Evolutionary conservation across 2,888 invertebrate species (phyloP).

Genomic region (Dascillus cervinus): DNA sequence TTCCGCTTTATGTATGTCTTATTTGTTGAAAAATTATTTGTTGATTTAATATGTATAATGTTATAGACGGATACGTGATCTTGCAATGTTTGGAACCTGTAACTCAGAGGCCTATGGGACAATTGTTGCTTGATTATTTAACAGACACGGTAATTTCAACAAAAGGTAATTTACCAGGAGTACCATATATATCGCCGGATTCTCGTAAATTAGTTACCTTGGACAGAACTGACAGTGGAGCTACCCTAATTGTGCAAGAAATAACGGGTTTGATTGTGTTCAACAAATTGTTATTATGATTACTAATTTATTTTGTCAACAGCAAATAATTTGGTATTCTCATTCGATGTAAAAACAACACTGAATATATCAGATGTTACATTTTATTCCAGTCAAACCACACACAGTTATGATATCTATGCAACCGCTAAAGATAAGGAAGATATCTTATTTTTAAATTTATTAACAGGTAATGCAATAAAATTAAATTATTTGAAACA

Average conservation of each 20-base stretch:
- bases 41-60: constrained; percentile 1
- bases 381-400: constrained; percentile 63
- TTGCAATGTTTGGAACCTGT: constrained; percentile 63
- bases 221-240: constrained; percentile 49
- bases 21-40: neutral
- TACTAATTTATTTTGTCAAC: too few species aligned
- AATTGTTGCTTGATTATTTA: constrained; percentile 62
- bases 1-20: constrained; percentile 60
- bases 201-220: constrained; percentile 61
- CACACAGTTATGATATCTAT: constrained; percentile 66
- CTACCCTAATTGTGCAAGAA: constrained; percentile 57
- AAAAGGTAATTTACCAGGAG: constrained; percentile 55
- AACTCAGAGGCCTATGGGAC: constrained; percentile 55
- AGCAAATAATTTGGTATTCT: constrained; percentile 58
- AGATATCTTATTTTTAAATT: constrained; percentile 62
- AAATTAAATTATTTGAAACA: constrained; percentile 1
- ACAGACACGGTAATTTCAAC: constrained; percentile 62
- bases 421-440: constrained; percentile 65
- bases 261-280: constrained; percentile 45
- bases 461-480: constrained; percentile 57
- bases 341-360: constrained; percentile 68
- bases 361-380: constrained; percentile 64
- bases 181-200: constrained; percentile 62
- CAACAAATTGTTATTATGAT: neutral
- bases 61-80: constrained; percentile 61